These are phyloP conservation scores for Ochlodes sylvanus DNA, from an alignment of 2,888 invertebrate genomes.

Conservation along the genomic window DNA sequence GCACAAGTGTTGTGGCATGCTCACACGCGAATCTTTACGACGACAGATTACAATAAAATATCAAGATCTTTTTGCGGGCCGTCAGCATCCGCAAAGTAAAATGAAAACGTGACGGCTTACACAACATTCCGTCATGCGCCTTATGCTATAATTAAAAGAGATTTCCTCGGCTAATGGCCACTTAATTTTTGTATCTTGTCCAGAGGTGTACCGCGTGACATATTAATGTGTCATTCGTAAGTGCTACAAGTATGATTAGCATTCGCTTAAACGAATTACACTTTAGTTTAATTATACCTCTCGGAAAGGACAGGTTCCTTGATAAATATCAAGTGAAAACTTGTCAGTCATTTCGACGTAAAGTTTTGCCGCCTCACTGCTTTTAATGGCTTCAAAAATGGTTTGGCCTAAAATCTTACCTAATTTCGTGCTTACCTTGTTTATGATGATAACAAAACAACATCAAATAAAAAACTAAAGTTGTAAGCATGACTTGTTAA, in stretches of 20 bases:
- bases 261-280: constrained; percentile 37
- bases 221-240: constrained; percentile 36
- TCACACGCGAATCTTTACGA: constrained; percentile 55
- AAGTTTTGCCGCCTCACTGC: constrained; percentile 34
- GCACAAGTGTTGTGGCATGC: constrained; percentile 53
- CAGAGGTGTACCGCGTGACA: constrained; percentile 37
- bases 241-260: constrained; percentile 39
- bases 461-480: neutral
- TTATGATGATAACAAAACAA: constrained; percentile 1
- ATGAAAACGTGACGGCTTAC: constrained; percentile 40
- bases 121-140: constrained; percentile 36
- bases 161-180: constrained; percentile 44
- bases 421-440: constrained; percentile 1
- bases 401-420: constrained; percentile 14
- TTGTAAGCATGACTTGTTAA: neutral
- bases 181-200: constrained; percentile 41
- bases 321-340: constrained; percentile 38
- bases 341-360: constrained; percentile 30
- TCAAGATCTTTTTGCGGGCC: constrained; percentile 52
- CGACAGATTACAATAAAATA: constrained; percentile 62
- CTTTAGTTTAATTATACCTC: constrained; percentile 36
- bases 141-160: constrained; percentile 45
- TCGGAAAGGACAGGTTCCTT: constrained; percentile 27
- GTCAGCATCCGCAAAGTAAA: constrained; percentile 33
- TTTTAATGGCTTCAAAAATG: constrained; percentile 29